Evolutionary conservation across 1,140 invertebrate genomes (phyloP), one percentile per base, ranked within the genome.

Genomic region (Drosophila parvula): DNA sequence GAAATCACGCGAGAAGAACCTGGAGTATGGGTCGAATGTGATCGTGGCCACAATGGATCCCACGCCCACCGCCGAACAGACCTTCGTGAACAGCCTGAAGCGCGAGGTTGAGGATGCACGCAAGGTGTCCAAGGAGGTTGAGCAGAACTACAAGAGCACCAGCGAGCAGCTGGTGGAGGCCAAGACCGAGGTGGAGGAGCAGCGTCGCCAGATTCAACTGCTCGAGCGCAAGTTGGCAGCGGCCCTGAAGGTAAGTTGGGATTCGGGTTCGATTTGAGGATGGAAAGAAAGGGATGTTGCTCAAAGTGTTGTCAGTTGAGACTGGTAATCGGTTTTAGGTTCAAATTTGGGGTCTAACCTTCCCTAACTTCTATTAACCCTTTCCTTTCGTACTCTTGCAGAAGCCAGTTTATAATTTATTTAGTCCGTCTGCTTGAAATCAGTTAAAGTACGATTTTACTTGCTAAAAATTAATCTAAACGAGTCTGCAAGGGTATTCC

Each of bases 181-280:
- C 0, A 94, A 95, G 90, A 94, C 94, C 18, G 96, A 97, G 86
- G 92, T 97, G 43, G 97, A 97, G 90, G 96, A 97, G 92, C 93
- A 95, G 62, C 96, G 95, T 86, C 94, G 95, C 81, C 95, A 95
- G 90, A 96, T 96, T 76, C 93, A 95, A 48, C 93, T 95, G 80
- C 92, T 97, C 67, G 96, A 97, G 89, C 96, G 94, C 84, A 95
- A 94, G 92, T 86, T 95, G 73, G 93, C 94, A 88, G 94, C 95
- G 74, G 91, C 89, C 30, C 62, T 94, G 73, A 92, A 93, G 93
- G 94, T 94, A 92, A 93, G 79, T 56, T 0, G 14, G 8, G n/a
- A 2, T 16, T 11, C 0, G 12, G 22, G 18, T 12, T 22, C 22
- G 4, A 32, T 22, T 62, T 3, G 18, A 34, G 28, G 16, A n/a